phyloP scores from a whole-genome alignment of 2,888 invertebrate genomes.

The Odontocerum albicorne region DNA sequence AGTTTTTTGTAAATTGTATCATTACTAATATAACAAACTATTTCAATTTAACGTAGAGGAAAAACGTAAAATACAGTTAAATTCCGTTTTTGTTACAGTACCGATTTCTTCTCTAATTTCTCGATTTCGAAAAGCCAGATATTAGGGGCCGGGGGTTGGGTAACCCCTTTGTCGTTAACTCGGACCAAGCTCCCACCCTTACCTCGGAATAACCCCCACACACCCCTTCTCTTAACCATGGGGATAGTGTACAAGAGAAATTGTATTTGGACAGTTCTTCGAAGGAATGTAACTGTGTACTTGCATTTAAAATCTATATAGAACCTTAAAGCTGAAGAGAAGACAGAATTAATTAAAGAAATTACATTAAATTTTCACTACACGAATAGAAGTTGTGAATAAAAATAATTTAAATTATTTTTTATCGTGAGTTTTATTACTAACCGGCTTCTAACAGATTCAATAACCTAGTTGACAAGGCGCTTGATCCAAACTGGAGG shows the following conservation, averaged over 20 bases:
- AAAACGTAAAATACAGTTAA: neutral
- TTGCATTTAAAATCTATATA: neutral
- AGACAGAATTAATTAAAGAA: neutral
- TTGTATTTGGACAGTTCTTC: slow-evolving; percentile 1
- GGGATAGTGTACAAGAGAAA: neutral
- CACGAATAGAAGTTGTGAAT: no score
- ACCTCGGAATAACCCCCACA: slow-evolving; percentile 1
- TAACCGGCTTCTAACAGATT: no score
- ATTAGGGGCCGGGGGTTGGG: slow-evolving; percentile 10
- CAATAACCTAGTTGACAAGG: no score
- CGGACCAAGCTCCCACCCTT: slow-evolving; percentile 16
- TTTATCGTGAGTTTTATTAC: no score
- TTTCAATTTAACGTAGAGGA: neutral
- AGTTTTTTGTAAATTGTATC: neutral
- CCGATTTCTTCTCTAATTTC: neutral
- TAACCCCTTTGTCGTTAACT: slow-evolving; percentile 24
- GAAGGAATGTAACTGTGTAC: neutral
- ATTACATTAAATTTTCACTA: no score
- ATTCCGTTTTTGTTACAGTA: slow-evolving; percentile 2
- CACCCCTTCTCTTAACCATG: neutral
- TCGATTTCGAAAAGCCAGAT: slow-evolving; percentile 1
- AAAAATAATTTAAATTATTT: no score
- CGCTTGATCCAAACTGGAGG: no score
- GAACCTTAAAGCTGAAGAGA: neutral
- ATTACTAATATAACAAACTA: neutral